Evolutionary conservation across 1,140 invertebrate species (phyloP), one percentile per base, ranked within the genome.

Genomic region (Drosophila mauritiana): DNA sequence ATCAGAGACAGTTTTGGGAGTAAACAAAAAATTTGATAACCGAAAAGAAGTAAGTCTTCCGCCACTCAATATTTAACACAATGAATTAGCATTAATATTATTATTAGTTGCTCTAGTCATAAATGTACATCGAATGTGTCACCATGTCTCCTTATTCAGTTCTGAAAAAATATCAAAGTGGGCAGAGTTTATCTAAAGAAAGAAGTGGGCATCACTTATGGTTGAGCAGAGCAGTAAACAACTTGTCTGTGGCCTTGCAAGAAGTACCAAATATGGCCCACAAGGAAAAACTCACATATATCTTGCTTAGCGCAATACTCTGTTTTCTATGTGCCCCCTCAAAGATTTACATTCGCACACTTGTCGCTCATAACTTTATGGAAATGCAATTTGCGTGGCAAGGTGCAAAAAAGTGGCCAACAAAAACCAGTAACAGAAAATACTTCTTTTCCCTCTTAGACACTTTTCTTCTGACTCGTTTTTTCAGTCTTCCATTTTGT

Each of bases 301-400:
- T 88, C 75, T 73, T 51, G 67, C 54, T 67, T 49, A 64, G 37
- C 45, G 20, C 34, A 49, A 20, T 49, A 70, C 64, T 68, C 61
- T 43, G 52, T 17, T 48, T 49, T 65, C 46, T 37, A 68, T 55
- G 31, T 45, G 59, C 40, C 25, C 51, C 27, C 25, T 52, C 36
- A 42, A 68, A 75, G 84, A 86, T 77, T 88, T 65, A 85, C 67
- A 88, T 86, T 88, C 76, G 72, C 83, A 83, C 83, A 89, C 83
- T 88, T 88, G 84, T 89, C 83, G 79, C 76, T 88, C 83, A 88
- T 88, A 88, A 88, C 83, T 88, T 88, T 59, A 88, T 73, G 54
- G 85, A 72, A 70, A 79, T 73, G 79, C 73, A 62, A 78, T 86
- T 86, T 69, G 64, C 53, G 75, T 64, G 64, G 63, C 76, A 77